Percentiles rank a stretch among this genome's conserved stretches.
Evolutionary conservation across 92 coral and sea anemone species (phyloP).

Genomic region (Epizoanthus illoricatus): DNA sequence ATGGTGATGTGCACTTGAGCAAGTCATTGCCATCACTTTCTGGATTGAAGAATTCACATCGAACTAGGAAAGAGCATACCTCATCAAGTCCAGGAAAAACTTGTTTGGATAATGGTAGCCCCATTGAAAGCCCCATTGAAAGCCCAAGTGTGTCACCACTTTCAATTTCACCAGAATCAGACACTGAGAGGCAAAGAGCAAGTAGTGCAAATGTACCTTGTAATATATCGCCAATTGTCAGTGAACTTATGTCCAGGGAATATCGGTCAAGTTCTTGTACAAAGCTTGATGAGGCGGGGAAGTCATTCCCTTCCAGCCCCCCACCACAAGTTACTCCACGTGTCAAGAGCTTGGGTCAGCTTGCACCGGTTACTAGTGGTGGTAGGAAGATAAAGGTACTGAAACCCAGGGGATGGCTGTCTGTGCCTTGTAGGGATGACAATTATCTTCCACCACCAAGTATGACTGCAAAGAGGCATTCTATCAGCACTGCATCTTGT

Average conservation of each 20-base stretch:
- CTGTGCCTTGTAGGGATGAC: slow-evolving; percentile 12
- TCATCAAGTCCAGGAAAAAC: not conserved
- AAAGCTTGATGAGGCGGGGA: slow-evolving; percentile 29
- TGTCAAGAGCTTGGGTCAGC: slow-evolving; percentile 27
- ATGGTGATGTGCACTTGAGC: not conserved
- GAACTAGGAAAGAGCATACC: not conserved
- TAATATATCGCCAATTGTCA: slow-evolving; percentile 7
- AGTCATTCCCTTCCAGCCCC: not conserved
- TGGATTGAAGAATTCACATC: not conserved
- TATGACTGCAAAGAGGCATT: slow-evolving; percentile 13
- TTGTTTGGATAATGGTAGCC: slow-evolving; percentile 7
- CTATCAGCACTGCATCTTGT: not conserved
- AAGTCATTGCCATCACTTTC: slow-evolving; percentile 17
- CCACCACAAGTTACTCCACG: slow-evolving; percentile 33
- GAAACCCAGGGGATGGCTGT: slow-evolving; percentile 18
- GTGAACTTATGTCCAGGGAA: not conserved
- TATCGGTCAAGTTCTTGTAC: slow-evolving; percentile 36
- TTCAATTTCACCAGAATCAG: slow-evolving; percentile 25
- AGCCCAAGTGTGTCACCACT: slow-evolving; percentile 19
- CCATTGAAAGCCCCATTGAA: slow-evolving; percentile 25
- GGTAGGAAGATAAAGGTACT: slow-evolving; percentile 16
- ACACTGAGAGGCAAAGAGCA: slow-evolving; percentile 2
- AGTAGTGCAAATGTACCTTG: not conserved
- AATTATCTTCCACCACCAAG: not conserved
- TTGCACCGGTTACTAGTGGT: not conserved